phyloP scores from a whole-genome alignment of 2,113 vertebrate species.

The Carlito syrichta region DNA sequence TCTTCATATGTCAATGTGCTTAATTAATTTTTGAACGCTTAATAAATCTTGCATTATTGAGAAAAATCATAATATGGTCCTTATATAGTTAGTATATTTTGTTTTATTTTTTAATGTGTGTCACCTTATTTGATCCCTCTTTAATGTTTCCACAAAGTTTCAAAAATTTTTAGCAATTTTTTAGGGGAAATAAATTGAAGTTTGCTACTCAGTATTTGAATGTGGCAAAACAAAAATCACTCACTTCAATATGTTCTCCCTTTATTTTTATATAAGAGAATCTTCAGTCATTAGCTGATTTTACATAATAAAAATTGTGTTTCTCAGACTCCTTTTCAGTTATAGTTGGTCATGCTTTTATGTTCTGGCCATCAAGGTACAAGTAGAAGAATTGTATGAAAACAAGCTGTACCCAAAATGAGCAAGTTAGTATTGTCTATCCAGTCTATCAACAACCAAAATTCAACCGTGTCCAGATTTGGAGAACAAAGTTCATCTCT shows the following conservation, averaged over 20 bases:
- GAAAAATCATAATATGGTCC: not conserved
- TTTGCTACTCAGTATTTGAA: not conserved
- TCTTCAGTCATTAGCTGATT: fast-evolving
- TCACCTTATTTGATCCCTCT: not conserved
- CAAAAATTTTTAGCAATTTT: not conserved
- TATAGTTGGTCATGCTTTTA: not conserved
- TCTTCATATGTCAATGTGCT: not conserved
- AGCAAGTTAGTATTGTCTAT: no score
- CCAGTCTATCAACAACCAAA: not conserved
- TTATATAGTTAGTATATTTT: fast-evolving
- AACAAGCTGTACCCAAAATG: not conserved
- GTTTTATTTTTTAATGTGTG: not conserved
- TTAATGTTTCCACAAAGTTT: not conserved
- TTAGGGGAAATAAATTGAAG: not conserved
- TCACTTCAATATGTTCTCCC: not conserved
- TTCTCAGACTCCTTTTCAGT: not conserved
- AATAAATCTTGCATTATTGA: not conserved
- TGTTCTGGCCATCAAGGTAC: not conserved
- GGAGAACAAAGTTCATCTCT: not conserved
- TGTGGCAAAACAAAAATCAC: not conserved
- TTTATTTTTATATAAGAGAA: not conserved
- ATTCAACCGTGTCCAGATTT: no score
- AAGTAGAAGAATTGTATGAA: not conserved
- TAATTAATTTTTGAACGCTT: not conserved
- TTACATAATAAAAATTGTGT: not conserved